Conservation (phyloP, 2,797 vertebrate species). For the Argyrosomus regius region DNA sequence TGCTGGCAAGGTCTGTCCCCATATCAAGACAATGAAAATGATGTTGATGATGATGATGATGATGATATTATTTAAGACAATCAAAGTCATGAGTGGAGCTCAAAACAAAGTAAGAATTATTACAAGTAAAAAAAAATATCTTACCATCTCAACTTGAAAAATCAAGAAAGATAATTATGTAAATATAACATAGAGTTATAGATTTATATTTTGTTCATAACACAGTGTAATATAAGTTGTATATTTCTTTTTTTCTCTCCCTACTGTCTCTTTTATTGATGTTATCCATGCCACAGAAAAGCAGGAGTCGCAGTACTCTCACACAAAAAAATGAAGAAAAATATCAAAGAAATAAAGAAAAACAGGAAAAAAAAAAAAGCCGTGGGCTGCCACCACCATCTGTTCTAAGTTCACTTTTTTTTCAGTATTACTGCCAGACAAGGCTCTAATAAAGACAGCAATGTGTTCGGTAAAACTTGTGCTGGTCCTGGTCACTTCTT, state of each 20-base stretch:
- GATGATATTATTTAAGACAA: constrained; percentile 92
- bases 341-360: constrained; percentile 84
- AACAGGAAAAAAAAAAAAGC: constrained; percentile 81
- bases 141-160: constrained; percentile 99
- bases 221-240: constrained; percentile 99
- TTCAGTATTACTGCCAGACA: constrained; percentile 99
- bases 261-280: constrained; percentile 98
- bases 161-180: constrained; percentile 99
- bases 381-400: constrained; percentile 94
- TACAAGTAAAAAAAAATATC: constrained; percentile 84
- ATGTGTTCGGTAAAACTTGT: constrained; percentile 93
- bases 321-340: constrained; percentile 88
- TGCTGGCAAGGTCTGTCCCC: constrained; percentile 82
- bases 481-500: constrained; percentile 82
- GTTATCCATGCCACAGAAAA: constrained; percentile 99
- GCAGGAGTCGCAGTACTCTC: constrained; percentile 93
- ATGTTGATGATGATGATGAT: constrained; percentile 73
- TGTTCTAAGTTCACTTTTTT: constrained; percentile 96
- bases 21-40: constrained; percentile 79
- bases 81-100: constrained; percentile 98
- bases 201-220: constrained; percentile 99
- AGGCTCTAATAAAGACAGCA: constrained; percentile 99
- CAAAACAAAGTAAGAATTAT: constrained; percentile 93
- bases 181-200: constrained; percentile 99
- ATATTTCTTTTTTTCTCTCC: constrained; percentile 95